Percentiles rank a stretch among this genome's conserved stretches.
phyloP scores from a whole-genome alignment of 1,140 invertebrate genomes.

The Drosophila bipectinata region DNA sequence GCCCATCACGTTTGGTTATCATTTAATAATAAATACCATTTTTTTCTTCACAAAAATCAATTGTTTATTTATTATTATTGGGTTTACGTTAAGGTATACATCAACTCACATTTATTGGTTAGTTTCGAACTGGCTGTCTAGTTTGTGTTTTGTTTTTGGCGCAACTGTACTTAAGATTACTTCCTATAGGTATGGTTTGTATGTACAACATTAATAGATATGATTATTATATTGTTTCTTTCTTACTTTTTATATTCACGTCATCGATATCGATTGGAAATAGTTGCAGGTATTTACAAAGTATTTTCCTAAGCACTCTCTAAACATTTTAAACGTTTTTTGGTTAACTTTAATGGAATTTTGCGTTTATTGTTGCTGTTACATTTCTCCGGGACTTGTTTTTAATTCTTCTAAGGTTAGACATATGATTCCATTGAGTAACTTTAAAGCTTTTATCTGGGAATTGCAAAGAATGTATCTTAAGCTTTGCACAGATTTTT shows the following conservation, averaged over 20 bases:
- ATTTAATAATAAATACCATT: neutral
- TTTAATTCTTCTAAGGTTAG: slow-evolving; percentile 21
- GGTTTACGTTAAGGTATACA: slow-evolving; percentile 56
- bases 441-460: slow-evolving; percentile 51
- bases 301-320: slow-evolving; percentile 31
- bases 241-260: slow-evolving; percentile 15
- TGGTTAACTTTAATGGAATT: slow-evolving; percentile 8
- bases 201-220: slow-evolving; percentile 67
- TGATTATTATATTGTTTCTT: slow-evolving; percentile 39
- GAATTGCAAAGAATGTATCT: neutral
- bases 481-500: neutral
- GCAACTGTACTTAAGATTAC: slow-evolving; percentile 66
- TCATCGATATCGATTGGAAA: slow-evolving; percentile 10
- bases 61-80: slow-evolving; percentile 65
- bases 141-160: slow-evolving; percentile 39
- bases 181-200: slow-evolving; percentile 9
- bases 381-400: slow-evolving; percentile 12
- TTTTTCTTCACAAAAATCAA: slow-evolving; percentile 60
- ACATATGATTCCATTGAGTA: slow-evolving; percentile 18
- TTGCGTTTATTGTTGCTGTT: slow-evolving; percentile 18
- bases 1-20: slow-evolving; percentile 60
- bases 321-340: slow-evolving; percentile 59
- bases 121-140: slow-evolving; percentile 37
- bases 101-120: slow-evolving; percentile 70
- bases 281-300: slow-evolving; percentile 48